A percentile compares a stretch with the other conserved stretches of the same genome.
Evolutionary conservation across 1,140 invertebrate genomes (phyloP).

Genomic region (Penaeus indicus): DNA sequence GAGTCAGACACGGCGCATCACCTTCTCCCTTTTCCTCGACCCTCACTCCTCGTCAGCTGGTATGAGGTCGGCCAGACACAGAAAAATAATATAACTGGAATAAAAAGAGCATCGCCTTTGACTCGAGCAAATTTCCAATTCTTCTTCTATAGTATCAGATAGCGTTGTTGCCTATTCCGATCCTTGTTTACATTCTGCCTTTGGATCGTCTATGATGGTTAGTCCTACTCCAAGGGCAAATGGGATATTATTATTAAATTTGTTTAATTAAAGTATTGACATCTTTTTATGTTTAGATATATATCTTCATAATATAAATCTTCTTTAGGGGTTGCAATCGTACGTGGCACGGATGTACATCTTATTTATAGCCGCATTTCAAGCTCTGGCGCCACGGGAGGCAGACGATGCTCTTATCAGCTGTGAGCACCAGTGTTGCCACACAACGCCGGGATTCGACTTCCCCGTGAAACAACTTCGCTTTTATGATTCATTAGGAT

Average conservation of each 20-base stretch:
- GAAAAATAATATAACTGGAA: background rate
- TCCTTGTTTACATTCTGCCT: constrained; percentile 19
- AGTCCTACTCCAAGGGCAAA: too few species aligned
- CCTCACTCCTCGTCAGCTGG: background rate
- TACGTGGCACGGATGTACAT: background rate
- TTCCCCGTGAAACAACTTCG: too few species aligned
- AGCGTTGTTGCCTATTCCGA: background rate
- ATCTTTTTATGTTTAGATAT: background rate
- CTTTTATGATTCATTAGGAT: too few species aligned
- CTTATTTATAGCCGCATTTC: background rate
- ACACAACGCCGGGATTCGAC: background rate
- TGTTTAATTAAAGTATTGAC: too few species aligned
- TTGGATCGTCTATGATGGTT: background rate
- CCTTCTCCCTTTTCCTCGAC: background rate
- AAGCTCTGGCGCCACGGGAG: constrained; percentile 11
- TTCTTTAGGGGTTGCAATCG: background rate
- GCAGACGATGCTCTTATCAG: constrained; percentile 26
- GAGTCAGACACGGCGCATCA: background rate
- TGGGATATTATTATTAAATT: too few species aligned
- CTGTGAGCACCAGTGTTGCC: constrained; percentile 8
- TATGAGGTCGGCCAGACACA: background rate
- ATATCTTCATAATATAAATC: background rate
- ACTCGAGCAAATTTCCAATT: background rate
- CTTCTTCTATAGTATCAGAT: background rate
- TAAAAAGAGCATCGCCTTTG: background rate